Evolutionary conservation across 1,140 invertebrate species (phyloP).

Genomic region (Ericerus pela): DNA sequence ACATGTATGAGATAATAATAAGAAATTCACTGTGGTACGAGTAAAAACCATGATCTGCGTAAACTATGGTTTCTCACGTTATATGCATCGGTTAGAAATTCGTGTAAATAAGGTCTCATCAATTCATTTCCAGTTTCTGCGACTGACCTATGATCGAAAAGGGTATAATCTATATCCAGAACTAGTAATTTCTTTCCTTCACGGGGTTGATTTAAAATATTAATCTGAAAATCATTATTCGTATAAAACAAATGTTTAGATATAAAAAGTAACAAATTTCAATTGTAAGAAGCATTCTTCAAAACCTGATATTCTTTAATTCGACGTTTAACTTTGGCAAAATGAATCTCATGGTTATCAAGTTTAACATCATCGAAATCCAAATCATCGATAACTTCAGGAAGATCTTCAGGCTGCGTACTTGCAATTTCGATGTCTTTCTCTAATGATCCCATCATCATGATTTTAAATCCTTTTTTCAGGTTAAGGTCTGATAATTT

Average conservation of each 20-base stretch:
- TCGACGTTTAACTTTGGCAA: conserved; percentile 58
- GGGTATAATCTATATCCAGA: conserved; percentile 91
- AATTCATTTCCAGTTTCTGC: conserved; percentile 77
- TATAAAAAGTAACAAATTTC: background rate
- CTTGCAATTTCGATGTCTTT: conserved; percentile 72
- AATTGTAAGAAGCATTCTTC: background rate
- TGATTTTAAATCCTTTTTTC: conserved; percentile 80
- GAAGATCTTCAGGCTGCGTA: conserved; percentile 58
- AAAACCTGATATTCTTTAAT: conserved; percentile 56
- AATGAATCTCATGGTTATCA: conserved; percentile 51
- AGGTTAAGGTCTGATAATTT: conserved; percentile 52
- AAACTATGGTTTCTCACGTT: conserved; percentile 36
- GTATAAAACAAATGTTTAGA: background rate
- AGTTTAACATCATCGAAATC: conserved; percentile 71
- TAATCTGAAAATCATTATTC: conserved; percentile 38
- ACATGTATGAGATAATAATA: background rate
- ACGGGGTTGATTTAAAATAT: conserved; percentile 62
- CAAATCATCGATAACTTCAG: conserved; percentile 73
- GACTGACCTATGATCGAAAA: conserved; percentile 86
- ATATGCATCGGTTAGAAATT: conserved; percentile 85
- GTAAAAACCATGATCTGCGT: background rate
- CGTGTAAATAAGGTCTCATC: conserved; percentile 89
- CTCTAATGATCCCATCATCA: conserved; percentile 93
- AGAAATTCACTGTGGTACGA: background rate
- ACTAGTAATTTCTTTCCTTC: conserved; percentile 80